Evolutionary conservation across 2,113 vertebrate genomes (phyloP), one percentile per base, ranked within the genome.

Genomic region (Labeo rohita): DNA sequence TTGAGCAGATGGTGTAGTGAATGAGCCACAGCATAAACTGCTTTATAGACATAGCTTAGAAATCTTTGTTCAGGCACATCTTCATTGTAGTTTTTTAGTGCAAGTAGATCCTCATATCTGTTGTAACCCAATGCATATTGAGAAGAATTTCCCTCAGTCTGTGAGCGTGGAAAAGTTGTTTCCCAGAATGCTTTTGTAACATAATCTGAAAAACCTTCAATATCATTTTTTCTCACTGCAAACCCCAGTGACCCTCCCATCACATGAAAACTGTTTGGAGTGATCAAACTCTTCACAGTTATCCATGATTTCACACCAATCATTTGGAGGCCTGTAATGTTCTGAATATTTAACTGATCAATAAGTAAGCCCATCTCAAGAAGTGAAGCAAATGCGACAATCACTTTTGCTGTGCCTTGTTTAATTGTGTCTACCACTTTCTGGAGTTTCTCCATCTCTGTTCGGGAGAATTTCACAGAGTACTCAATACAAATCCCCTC

Each of bases 191-290:
- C 84, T 84, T 89, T 91, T 5, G 85, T 79, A 72, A 92, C 89
- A 89, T 91, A 95, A 4, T 92, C 84, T 34, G 86, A 18, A 86
- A 95, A 83, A 11, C 93, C 92, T 39, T 73, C 90, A 70, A 94
- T 92, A 65, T 93, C 91, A 21, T 89, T 72, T 84, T 92, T 93
- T 78, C 88, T 90, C 18, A 94, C 87, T 56, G 92, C 93, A 83
- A 95, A 94, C 3, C 94, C 94, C n/a, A 95, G 87, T 7, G 93
- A 90, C 1, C 94, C 95, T 82, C 91, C 91, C 11, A 94, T 85
- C 13, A 94, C 79, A 45, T 4, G 92, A 47, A 47, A 47, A 47
- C 7, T 47, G 8, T 47, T 47, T 47, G 45, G 45, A 47, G 45
- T 47, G 7, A 47, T 47, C 1, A 9, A 47, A 47, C 8, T 47